Evolutionary conservation across 1,140 invertebrate species (phyloP), one percentile per base, ranked within the genome.

Genomic region (Eupeodes corollae): DNA sequence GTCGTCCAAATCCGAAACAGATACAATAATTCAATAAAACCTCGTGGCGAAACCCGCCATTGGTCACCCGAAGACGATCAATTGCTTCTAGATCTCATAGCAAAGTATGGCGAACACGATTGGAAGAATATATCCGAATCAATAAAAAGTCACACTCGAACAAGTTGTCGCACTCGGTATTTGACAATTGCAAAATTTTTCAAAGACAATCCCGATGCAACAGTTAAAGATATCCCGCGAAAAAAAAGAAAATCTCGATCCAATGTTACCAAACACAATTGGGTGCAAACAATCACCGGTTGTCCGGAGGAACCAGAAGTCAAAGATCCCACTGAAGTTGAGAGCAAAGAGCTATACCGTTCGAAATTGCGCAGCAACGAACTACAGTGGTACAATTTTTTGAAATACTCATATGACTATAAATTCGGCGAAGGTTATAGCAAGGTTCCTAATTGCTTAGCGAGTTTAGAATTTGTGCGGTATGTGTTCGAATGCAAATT

Each of bases 1-100:
- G 54, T 69, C 9, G 53, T 69, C 1, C 79, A 81, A 51, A 57
- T 80, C 1, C 72, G 70, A 10, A 63, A 71, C 13, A 73, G 73
- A 32, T 80, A 75, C 46, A 58, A 67, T 11, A 73, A 71, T 6
- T 55, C 57, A 6, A 39, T 76, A 18, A 59, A 63, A 3, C 52
- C 64, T 19, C 66, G 63, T 2, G 53, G 63, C 32, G 58, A 64
- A 12, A 56, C 56, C n/a, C 64, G 60, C 40, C 32, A 52, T 1
- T 79, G 76, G 71, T 70, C 69, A 0, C 8, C 64, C 1, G 53
- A 68, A n/a, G 71, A 74, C 30, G 74, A 75, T 44, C 48, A 50
- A 1, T 62, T 63, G 21, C 46, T 77, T 6, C 46, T 76, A 12
- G 30, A 59, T 12, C 53, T 74, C 9, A 62, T 71, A 3, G 42